Base-by-base conservation (phyloP, 2,888 invertebrate genomes). In the Lottia scabra region DNA sequence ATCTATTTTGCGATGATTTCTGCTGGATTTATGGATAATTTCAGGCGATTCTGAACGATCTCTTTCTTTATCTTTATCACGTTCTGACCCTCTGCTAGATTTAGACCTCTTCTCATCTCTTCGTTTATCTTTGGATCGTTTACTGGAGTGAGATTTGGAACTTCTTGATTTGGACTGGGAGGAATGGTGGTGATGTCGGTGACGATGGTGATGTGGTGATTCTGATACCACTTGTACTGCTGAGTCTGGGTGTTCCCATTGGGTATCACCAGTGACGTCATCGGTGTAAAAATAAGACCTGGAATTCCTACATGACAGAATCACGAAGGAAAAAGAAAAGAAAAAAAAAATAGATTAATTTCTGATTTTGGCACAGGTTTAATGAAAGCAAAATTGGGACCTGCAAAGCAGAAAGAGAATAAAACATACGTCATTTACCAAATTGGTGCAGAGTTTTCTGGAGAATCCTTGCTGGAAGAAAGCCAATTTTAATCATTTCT, bases 251-350 rank as follows among this genome's bases (percentile, higher is more conserved):
- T 87, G 93, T 79, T 93, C 93, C 93, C 93, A 93, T 85, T 93
- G 93, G 67, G 92, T 91, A 76, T 91, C 91, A 46, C 92, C 92
- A 38, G 91, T 92, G 76, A 87, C 85, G 76, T 90, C 87, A 88
- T 93, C 92, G 86, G 91, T 91, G 90, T 93, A 93, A 91, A 91
- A 93, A 90, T 93, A 93, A 81, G 93, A 91, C 90, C 93, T 93
- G 91, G 92, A 92, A 83, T 91, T 90, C 90, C 93, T 93, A 92
- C 89, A 74, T 75, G 80, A 81, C 73, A 63, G 75, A 78, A 80
- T 72, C 64, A 64, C 67, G 68, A 75, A 27, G 72, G 77, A 76
- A 76, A 76, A 68, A 73, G 72, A 79, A 77, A 76, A 76, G 65
- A 72, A 72, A 79, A 77, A 66, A 71, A 44, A 69, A 56, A 67